Conservation (phyloP, 2,797 vertebrate genomes). For the Sarcophilus harrisii region DNA sequence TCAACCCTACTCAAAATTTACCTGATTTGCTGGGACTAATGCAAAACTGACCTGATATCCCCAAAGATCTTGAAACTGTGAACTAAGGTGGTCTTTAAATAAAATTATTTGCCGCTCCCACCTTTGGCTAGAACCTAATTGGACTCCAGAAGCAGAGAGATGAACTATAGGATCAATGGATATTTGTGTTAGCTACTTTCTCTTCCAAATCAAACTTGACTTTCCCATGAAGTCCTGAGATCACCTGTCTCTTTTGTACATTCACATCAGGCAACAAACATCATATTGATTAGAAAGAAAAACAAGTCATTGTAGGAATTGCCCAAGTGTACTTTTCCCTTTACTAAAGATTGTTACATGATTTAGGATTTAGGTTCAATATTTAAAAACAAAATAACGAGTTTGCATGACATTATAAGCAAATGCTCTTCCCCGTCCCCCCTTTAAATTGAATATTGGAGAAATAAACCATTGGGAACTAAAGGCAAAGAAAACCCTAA, state of each 20-base stretch:
- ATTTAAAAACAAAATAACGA: neutral
- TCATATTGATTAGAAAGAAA: conserved; percentile 16
- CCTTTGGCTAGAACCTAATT: neutral
- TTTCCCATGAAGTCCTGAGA: neutral
- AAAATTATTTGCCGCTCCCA: conserved; percentile 11
- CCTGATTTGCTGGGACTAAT: neutral
- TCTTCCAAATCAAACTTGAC: conserved; percentile 4
- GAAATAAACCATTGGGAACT: conserved; percentile 34
- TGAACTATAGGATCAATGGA: neutral
- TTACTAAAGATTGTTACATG: neutral
- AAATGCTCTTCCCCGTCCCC: neutral
- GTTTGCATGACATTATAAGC: neutral
- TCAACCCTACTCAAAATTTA: neutral
- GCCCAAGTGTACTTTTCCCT: conserved; percentile 3
- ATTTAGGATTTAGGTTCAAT: neutral
- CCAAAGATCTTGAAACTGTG: neutral
- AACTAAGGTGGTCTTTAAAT: neutral
- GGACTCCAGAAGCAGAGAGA: neutral
- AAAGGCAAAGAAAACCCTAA: conserved; percentile 13
- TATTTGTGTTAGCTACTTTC: neutral
- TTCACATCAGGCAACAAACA: neutral
- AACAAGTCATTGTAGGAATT: conserved; percentile 9
- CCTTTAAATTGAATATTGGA: conserved; percentile 50
- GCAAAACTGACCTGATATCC: neutral
- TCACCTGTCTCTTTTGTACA: neutral